phyloP scores from a whole-genome alignment of 2,888 invertebrate genomes.

The Drosophila sordidula region DNA sequence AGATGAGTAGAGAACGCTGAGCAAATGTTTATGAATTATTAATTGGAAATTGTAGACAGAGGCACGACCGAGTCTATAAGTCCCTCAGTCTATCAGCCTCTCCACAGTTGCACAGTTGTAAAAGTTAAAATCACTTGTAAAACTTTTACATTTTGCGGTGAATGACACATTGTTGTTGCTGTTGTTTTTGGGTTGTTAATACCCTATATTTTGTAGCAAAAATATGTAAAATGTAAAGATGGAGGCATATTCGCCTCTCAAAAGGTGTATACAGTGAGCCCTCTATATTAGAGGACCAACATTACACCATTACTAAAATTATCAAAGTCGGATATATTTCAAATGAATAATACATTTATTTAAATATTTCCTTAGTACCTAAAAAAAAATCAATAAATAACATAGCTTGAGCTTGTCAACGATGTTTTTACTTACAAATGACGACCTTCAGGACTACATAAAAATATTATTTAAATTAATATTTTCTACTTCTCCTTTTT shows the following conservation, averaged over 20 bases:
- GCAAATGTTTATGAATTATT: conserved; percentile 77
- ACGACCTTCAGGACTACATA: too few species aligned
- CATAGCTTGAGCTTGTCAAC: too few species aligned
- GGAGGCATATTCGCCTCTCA: not conserved
- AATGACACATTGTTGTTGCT: conserved; percentile 38
- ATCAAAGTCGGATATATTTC: too few species aligned
- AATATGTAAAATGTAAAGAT: not conserved
- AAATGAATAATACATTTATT: too few species aligned
- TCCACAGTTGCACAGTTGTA: conserved; percentile 19
- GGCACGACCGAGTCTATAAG: conserved; percentile 20
- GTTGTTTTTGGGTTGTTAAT: conserved; percentile 1
- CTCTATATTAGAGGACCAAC: too few species aligned
- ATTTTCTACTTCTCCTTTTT: too few species aligned
- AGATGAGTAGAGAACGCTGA: conserved; percentile 26
- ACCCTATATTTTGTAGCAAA: conserved; percentile 2
- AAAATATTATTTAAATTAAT: too few species aligned
- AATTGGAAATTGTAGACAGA: conserved; percentile 69
- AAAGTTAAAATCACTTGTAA: conserved; percentile 72
- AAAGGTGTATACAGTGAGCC: too few species aligned
- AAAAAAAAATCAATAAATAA: too few species aligned
- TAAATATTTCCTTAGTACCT: too few species aligned
- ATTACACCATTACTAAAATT: too few species aligned
- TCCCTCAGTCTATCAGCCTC: conserved; percentile 6
- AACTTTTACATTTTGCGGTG: conserved; percentile 75
- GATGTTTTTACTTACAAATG: too few species aligned